phyloP scores from a whole-genome alignment of 2,113 vertebrate genomes.

The Okapia johnstoni region DNA sequence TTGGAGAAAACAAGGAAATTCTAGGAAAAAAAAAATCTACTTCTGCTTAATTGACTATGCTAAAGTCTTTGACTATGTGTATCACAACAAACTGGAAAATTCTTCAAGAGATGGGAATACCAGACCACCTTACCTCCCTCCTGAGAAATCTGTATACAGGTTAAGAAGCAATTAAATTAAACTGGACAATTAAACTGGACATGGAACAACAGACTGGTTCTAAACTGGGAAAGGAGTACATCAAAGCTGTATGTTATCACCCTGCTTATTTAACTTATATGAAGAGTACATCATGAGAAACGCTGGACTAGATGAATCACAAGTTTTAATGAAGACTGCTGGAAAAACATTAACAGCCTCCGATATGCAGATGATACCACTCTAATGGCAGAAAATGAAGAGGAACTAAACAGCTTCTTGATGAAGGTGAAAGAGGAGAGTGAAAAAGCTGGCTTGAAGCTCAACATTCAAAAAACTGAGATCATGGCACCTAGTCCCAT shows the following conservation, averaged over 20 bases:
- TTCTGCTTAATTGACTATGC: neutral
- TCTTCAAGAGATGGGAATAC: neutral
- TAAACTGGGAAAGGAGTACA: neutral
- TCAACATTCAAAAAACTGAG: neutral
- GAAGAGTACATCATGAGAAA: neutral
- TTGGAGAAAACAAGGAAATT: neutral
- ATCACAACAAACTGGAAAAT: neutral
- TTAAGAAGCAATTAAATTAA: neutral
- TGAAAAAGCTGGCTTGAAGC: neutral
- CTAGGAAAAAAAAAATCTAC: neutral
- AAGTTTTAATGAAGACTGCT: neutral
- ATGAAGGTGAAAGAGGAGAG: neutral
- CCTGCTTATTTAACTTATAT: neutral
- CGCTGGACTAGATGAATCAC: neutral
- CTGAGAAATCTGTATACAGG: neutral
- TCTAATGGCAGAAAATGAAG: neutral
- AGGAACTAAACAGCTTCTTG: neutral
- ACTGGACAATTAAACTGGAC: neutral
- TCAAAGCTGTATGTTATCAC: neutral
- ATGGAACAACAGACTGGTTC: neutral
- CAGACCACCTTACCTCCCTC: neutral
- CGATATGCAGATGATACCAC: neutral
- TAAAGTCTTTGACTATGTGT: neutral
- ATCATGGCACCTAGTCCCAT: neutral
- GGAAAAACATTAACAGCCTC: neutral